Conservation (phyloP, 2,113 vertebrate genomes). For the Lampris megalopsis region DNA sequence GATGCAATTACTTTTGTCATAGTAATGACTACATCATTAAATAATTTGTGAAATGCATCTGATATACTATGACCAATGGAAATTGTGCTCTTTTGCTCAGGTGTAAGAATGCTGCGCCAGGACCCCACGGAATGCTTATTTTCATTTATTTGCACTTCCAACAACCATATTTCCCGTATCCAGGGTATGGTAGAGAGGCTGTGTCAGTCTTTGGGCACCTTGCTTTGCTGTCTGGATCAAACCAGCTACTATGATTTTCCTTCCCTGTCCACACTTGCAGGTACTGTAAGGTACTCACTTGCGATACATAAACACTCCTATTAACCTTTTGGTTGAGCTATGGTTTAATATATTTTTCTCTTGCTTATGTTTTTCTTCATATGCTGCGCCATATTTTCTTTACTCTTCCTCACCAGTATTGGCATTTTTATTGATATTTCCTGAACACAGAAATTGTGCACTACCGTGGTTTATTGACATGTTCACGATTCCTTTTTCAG, state of each 20-base stretch:
- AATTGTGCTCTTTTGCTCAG: conserved; percentile 69
- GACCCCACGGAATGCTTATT: conserved; percentile 94
- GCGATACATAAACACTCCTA: background rate
- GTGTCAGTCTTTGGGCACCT: conserved; percentile 85
- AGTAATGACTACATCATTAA: background rate
- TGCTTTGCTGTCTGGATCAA: conserved; percentile 84
- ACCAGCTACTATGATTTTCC: conserved; percentile 89
- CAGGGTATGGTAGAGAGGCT: conserved; percentile 92
- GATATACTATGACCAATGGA: background rate
- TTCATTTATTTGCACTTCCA: conserved; percentile 96
- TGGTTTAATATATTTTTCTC: background rate
- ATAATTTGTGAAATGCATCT: background rate
- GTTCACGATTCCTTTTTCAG: no score
- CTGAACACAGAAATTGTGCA: no score
- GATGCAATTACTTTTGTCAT: background rate
- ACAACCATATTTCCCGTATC: conserved; percentile 95
- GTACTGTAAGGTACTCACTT: conserved; percentile 62
- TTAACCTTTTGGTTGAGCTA: background rate
- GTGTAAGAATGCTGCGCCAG: conserved; percentile 91
- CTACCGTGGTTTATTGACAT: no score
- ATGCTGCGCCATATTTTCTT: background rate
- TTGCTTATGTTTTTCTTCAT: background rate
- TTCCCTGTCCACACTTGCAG: conserved; percentile 84
- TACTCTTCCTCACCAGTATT: no score
- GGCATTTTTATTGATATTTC: background rate